Evolutionary conservation across 2,888 invertebrate genomes (phyloP), one percentile per base, ranked within the genome.

Genomic region (Deilephila porcellus): DNA sequence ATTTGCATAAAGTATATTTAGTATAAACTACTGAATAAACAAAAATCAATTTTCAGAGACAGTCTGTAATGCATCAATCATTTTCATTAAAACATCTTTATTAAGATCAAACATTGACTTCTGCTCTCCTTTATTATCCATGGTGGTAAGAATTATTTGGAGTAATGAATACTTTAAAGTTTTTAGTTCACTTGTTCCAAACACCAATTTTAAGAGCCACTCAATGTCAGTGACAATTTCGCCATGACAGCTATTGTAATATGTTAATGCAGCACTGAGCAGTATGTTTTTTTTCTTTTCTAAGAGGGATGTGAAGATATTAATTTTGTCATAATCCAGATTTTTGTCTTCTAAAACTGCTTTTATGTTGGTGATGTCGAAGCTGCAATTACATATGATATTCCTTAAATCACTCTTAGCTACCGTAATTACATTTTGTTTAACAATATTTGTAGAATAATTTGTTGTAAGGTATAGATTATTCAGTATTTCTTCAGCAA

Each of bases 181-280:
- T 79, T 90, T 90, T 37, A 91, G 76, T 76, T 90, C 88, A 82
- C 91, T 92, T 62, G 89, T 90, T 11, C 93, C 93, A 70, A 87
- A 77, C 63, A 91, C 82, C 70, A 86, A 77, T 81, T 92, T 93
- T 7, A 92, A 75, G 71, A 79, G 64, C 92, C 93, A 93, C 78
- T 91, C 86, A 82, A 89, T 89, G 73, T 85, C 80, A 25, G 76
- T 77, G 19, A 91, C 60, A 64, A 82, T 85, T 78, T 91, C 88
- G 73, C 91, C 89, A 78, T 82, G 82, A 29, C 20, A 75, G 81
- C 89, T 88, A 71, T 87, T 90, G 59, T 86, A 81, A 60, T 85
- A 76, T 75, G 86, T 79, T 2, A 92, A 77, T 70, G 83, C 82
- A 63, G 83, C 79, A 76, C 84, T 84, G 14, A 91, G 74, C 37